A percentile compares a stretch with the other conserved stretches of the same genome.
These are phyloP conservation scores for Muscicapa comitata DNA, from an alignment of 2,797 vertebrate species.

Conservation along the genomic window DNA sequence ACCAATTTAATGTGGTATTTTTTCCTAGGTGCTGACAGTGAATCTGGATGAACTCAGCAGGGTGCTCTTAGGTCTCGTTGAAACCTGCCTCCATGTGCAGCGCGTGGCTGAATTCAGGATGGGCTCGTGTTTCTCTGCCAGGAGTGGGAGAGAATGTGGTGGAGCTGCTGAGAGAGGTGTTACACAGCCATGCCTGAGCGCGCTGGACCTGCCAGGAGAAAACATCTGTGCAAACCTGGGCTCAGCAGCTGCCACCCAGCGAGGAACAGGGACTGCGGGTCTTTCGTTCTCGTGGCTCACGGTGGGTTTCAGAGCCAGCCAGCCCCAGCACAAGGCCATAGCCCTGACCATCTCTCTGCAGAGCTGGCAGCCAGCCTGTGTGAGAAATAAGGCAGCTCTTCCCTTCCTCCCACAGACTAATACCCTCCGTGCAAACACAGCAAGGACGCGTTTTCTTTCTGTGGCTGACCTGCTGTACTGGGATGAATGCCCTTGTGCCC, in stretches of 20 bases:
- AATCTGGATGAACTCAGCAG: background rate
- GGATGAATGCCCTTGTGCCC: background rate
- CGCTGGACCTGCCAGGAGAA: background rate
- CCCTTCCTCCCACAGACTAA: background rate
- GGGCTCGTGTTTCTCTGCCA: background rate
- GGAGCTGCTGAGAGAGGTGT: background rate
- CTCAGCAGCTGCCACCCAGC: rapidly evolving
- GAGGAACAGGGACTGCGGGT: background rate
- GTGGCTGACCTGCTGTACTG: background rate
- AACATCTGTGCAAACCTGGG: background rate
- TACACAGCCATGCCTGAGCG: rapidly evolving
- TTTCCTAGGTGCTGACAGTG: background rate
- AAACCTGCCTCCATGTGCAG: background rate
- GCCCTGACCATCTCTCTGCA: background rate
- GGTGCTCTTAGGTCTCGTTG: background rate
- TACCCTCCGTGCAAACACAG: background rate
- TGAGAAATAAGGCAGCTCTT: slow-evolving; percentile 1
- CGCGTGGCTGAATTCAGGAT: rapidly evolving
- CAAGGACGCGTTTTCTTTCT: background rate
- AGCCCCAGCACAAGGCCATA: background rate
- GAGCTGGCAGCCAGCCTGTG: background rate
- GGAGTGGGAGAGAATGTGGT: background rate
- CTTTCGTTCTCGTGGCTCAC: slow-evolving; percentile 18
- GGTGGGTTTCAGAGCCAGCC: background rate
- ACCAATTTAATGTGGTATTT: background rate